Evolutionary conservation across 2,113 vertebrate genomes (phyloP).

Genomic region (Penelope pileata): DNA sequence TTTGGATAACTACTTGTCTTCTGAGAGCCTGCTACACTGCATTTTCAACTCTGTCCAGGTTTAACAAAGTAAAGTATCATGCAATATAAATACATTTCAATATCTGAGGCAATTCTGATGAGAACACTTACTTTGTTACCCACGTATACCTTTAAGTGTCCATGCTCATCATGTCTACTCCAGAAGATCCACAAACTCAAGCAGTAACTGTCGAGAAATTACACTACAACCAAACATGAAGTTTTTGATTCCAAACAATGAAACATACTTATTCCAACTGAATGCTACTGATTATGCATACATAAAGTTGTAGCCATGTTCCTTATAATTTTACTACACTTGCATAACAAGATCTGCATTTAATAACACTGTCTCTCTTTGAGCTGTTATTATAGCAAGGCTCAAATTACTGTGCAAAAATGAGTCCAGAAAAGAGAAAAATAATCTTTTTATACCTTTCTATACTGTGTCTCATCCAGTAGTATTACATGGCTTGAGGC

Average conservation of each 20-base stretch:
- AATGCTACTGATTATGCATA: background rate
- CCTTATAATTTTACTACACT: background rate
- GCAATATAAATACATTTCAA: background rate
- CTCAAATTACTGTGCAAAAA: background rate
- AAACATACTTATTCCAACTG: background rate
- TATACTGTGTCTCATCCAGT: background rate
- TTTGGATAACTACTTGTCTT: background rate
- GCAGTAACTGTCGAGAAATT: background rate
- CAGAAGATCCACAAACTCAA: background rate
- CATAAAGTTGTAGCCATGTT: background rate
- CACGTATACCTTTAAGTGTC: background rate
- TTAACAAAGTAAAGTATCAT: background rate
- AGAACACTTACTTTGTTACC: background rate
- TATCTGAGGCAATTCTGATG: background rate
- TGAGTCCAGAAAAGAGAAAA: background rate
- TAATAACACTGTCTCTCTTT: background rate
- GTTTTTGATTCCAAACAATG: background rate
- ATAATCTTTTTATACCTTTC: background rate
- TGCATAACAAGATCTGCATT: background rate
- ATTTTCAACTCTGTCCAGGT: background rate
- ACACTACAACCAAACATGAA: background rate
- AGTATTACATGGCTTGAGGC: background rate
- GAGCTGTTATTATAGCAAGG: background rate
- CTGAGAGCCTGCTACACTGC: background rate
- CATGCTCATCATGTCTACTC: background rate